Base-by-base conservation (phyloP, 2,113 vertebrate genomes). In the Eretmochelys imbricata region DNA sequence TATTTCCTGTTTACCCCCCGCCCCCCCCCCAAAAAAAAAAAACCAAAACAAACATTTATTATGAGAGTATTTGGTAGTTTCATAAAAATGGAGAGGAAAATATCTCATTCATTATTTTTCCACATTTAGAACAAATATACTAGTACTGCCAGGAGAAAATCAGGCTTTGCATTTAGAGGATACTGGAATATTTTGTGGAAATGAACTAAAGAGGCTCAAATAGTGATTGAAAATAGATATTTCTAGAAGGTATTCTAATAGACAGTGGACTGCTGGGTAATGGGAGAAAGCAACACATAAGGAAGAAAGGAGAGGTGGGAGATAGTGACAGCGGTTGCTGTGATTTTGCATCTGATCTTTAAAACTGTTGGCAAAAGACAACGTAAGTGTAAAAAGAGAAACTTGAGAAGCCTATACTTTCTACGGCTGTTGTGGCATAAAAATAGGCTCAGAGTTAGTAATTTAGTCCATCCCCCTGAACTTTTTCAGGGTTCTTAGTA, bases 161-260 rank as follows among this genome's bases (percentile, higher is more conserved):
- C 87, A 22, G 17, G 20, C 84, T 94, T 87, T 82, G 48, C 48
- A 79, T 82, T 96, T 87, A 85, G 88, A 49, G 80, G 62, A 85
- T 48, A 31, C 57, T 85, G 50, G 82, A 82, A 42, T 85, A 42
- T 65, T 92, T 49, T 88, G 93, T 92, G 84, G 78, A 91, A 96
- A 17, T 85, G 69, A 83, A 91, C n/a, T 75, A 87, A 46, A 90
- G 75, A 50, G 72, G 27, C 31, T 91, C 75, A 90, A 31, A 19
- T 91, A 29, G 65, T 93, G 53, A 79, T 8, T 84, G n/a, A 79
- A 93, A 94, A 85, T 42, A 85, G n/a, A 20, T 25, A 51, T 12
- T 59, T 42, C n/a, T 79, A 88, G 35, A 27, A 51, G 84, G 88
- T 57, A 57, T 57, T 57, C 25, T 5, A 89, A 38, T 27, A 29